Conservation (phyloP, 2,797 vertebrate species). For the Enteromius radiatus region DNA sequence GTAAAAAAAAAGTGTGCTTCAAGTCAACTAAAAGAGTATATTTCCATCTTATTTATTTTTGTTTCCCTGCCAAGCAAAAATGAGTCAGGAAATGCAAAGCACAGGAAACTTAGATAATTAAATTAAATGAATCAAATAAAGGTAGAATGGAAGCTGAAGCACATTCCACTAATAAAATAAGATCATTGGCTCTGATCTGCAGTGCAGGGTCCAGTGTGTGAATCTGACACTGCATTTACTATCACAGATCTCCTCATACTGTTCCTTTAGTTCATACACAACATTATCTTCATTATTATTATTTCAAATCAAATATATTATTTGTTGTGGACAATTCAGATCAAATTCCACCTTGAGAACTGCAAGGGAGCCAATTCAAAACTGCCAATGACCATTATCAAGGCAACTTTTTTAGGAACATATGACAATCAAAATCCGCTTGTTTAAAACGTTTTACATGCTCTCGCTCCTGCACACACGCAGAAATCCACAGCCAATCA, state of each 20-base stretch:
- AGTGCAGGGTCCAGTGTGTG: conserved; percentile 5
- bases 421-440: neutral
- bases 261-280: neutral
- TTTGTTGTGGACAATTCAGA: neutral
- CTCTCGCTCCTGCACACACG: neutral
- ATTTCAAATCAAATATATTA: neutral
- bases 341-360: neutral
- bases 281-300: neutral
- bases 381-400: neutral
- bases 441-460: conserved; percentile 5
- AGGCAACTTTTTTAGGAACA: neutral
- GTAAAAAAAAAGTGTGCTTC: neutral
- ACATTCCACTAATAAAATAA: neutral
- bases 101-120: neutral
- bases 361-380: neutral
- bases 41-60: neutral
- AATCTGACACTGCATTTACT: conserved; percentile 11
- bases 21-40: neutral
- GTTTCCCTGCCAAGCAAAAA: neutral
- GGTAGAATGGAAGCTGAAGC: neutral
- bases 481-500: conserved; percentile 1
- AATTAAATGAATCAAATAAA: neutral
- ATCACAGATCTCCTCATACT: neutral
- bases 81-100: neutral
- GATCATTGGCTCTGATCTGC: conserved; percentile 3